phyloP scores from a whole-genome alignment of 1,140 invertebrate species.

The Pseudomyrmex cubaensis region DNA sequence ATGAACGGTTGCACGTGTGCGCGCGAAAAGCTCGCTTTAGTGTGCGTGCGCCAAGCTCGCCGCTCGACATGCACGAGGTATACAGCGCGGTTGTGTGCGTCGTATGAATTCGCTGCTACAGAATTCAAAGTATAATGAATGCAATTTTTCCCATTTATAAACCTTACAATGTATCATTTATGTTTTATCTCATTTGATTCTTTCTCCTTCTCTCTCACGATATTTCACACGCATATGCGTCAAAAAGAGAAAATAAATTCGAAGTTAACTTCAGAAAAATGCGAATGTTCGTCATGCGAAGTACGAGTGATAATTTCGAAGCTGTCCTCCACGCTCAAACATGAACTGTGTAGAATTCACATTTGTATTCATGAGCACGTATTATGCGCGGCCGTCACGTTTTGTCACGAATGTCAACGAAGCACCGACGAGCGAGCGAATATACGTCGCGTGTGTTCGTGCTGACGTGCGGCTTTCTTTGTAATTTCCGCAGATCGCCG shows the following conservation, averaged over 20 bases:
- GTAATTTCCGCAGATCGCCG: constrained; percentile 50
- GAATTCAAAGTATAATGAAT: constrained; percentile 40
- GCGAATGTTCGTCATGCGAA: background rate
- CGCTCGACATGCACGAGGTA: constrained; percentile 25
- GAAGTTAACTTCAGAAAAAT: background rate
- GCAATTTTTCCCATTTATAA: constrained; percentile 16
- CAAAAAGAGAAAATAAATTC: background rate
- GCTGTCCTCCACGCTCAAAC: background rate
- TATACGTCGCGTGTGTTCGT: constrained; percentile 27
- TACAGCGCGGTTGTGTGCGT: constrained; percentile 16
- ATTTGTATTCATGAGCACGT: constrained; percentile 36
- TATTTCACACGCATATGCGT: too few species aligned
- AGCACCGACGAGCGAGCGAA: constrained; percentile 12
- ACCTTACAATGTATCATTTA: background rate
- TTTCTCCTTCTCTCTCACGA: too few species aligned
- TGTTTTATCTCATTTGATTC: background rate
- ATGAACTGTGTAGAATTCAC: background rate
- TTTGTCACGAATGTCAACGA: constrained; percentile 42
- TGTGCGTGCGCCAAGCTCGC: constrained; percentile 19
- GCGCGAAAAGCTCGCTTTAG: background rate
- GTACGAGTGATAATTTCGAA: background rate
- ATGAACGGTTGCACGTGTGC: background rate
- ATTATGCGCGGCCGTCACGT: constrained; percentile 28
- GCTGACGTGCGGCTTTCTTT: constrained; percentile 44
- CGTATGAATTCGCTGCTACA: constrained; percentile 20